These are phyloP conservation scores for Neoscelio sp. DNA, from an alignment of 2,888 invertebrate genomes.

Conservation along the genomic window DNA sequence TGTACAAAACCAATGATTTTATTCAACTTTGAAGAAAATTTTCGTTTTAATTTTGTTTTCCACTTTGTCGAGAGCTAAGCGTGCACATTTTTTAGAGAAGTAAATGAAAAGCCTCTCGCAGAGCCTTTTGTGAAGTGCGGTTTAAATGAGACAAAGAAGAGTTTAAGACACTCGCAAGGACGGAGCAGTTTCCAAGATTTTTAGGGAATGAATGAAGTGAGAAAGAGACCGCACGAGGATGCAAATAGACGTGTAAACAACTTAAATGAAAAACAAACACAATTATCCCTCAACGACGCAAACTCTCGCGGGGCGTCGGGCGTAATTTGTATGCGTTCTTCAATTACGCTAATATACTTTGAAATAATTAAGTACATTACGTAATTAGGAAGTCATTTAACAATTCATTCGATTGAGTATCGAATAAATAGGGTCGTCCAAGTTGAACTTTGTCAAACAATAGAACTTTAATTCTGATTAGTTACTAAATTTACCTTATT, in stretches of 20 bases:
- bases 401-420: conserved; percentile 33
- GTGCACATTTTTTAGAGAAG: too few species aligned
- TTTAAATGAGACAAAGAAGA: conserved; percentile 7
- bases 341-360: conserved; percentile 51
- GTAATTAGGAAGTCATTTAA: conserved; percentile 25
- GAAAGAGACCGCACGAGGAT: conserved; percentile 57
- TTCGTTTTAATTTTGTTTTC: too few species aligned
- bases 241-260: conserved; percentile 79
- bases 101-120: not conserved
- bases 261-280: conserved; percentile 80
- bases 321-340: conserved; percentile 46
- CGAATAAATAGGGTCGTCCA: conserved; percentile 27
- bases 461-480: conserved; percentile 33
- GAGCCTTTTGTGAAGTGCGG: not conserved
- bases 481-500: too few species aligned
- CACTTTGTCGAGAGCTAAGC: too few species aligned
- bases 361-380: conserved; percentile 23
- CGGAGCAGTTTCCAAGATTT: conserved; percentile 5
- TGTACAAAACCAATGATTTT: too few species aligned
- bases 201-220: not conserved
- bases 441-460: conserved; percentile 11
- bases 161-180: conserved; percentile 22
- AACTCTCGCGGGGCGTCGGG: conserved; percentile 24
- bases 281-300: conserved; percentile 74
- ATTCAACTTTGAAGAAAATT: too few species aligned